Base-by-base conservation (phyloP, 2,888 invertebrate species). In the Eupithecia exiguata region DNA sequence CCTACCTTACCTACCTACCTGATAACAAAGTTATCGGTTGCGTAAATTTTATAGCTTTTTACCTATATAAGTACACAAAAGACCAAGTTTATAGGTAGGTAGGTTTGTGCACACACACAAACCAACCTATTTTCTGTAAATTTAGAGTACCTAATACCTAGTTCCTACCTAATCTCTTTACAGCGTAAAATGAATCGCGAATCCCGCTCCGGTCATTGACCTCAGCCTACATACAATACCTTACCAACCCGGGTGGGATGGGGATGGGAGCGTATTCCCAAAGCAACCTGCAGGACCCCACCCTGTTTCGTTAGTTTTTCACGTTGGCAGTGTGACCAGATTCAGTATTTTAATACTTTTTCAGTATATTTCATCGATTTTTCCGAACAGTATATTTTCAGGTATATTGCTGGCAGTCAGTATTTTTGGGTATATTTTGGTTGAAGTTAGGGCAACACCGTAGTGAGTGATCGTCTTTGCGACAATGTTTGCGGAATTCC, bases 21-120 rank as follows among this genome's bases (percentile, higher is more conserved):
- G 58, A 58, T 58, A 58, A 58, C 58, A 58, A 58, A 58, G 58
- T 58, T 58, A 58, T 58, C 58, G 25, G 21, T 58, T 58, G 25
- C 14, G 58, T 58, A 58, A 65, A 36, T n/a, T 65, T 36, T n/a
- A 36, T 38, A 65, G 35, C 9, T 18, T 62, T 35, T 62, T 35
- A 62, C 62, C 62, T 62, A n/a, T n/a, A n/a, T n/a, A n/a, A n/a
- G n/a, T n/a, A 35, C 16, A 18, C 21, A 35, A 16, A 35, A 35
- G 9, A 5, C 7, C 7, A 40, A 12, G 12, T 40, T 40, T 40
- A 40, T 40, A 40, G 43, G 43, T 16, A 43, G 5, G 43, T 43
- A 43, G 43, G 43, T 43, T n/a, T n/a, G n/a, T 35, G 35, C 35
- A 35, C 35, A 16, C 43, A 14, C 46, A 46, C 18, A 18, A 18